phyloP scores from a whole-genome alignment of 2,888 invertebrate species.

The Pedicia rivosa region DNA sequence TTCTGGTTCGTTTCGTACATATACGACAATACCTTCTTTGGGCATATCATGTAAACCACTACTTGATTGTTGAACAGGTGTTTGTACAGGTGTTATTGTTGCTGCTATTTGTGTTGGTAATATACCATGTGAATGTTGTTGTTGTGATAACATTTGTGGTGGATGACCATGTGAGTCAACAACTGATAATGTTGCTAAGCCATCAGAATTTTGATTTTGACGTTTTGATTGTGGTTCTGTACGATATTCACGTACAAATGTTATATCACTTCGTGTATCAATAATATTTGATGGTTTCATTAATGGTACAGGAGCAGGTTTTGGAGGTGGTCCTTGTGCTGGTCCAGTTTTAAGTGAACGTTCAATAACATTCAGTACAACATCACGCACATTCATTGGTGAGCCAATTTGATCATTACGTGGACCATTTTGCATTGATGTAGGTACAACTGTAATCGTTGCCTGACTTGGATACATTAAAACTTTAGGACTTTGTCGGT shows the following conservation, averaged over 20 bases:
- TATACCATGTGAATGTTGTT: conserved; percentile 15
- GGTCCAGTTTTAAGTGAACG: conserved; percentile 53
- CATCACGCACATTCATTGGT: conserved; percentile 62
- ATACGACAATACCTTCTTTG: conserved; percentile 23
- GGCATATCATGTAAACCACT: conserved; percentile 10
- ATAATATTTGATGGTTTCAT: conserved; percentile 8
- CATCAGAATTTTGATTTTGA: conserved; percentile 19
- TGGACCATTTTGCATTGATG: conserved; percentile 17
- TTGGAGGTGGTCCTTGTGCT: conserved; percentile 29
- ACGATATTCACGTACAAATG: conserved; percentile 30
- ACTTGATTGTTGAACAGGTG: conserved; percentile 20
- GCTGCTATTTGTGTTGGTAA: conserved; percentile 38
- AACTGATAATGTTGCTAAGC: conserved; percentile 52
- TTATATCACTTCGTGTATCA: conserved; percentile 20
- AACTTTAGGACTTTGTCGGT: conserved; percentile 36
- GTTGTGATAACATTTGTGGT: conserved; percentile 21
- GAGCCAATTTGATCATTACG: conserved; percentile 28
- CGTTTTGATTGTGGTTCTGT: conserved; percentile 18
- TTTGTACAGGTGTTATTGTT: conserved; percentile 45
- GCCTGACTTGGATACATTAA: conserved; percentile 24
- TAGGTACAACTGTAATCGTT: conserved; percentile 30
- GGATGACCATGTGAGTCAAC: conserved; percentile 35
- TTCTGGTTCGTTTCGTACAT: conserved; percentile 40
- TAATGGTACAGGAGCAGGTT: conserved; percentile 11
- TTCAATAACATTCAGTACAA: conserved; percentile 71